phyloP scores from a whole-genome alignment of 2,113 vertebrate species.

The Chloroceryle aenea region DNA sequence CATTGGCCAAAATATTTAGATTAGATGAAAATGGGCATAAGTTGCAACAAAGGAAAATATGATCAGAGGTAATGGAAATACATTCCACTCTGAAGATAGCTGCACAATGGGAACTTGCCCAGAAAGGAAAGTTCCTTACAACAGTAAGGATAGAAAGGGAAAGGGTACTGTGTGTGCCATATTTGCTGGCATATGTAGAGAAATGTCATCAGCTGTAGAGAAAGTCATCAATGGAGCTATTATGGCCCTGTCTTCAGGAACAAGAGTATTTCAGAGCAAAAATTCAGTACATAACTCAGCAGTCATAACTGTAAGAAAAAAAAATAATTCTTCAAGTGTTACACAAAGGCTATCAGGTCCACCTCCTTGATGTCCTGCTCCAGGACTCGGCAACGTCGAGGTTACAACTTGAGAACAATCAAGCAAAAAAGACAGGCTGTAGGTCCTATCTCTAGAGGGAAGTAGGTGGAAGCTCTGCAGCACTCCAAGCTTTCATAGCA shows the following conservation, averaged over 20 bases:
- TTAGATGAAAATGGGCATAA: not conserved
- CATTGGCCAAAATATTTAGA: not conserved
- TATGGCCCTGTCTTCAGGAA: not conserved
- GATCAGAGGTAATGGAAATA: not conserved
- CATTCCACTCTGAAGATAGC: not conserved
- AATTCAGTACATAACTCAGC: not conserved
- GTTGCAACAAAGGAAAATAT: not conserved
- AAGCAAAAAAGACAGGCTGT: not conserved
- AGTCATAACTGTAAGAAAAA: conserved; percentile 40
- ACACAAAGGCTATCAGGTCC: not conserved
- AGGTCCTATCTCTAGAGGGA: not conserved
- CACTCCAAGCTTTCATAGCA: not conserved
- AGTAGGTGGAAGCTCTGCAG: not conserved
- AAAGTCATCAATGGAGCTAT: not conserved
- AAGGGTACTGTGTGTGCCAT: not conserved
- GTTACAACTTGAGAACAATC: not conserved
- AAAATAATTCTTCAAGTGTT: not conserved
- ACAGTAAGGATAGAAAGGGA: not conserved
- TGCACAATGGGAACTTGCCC: not conserved
- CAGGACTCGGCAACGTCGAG: not conserved
- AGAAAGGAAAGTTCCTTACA: too few species aligned
- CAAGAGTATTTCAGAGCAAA: not conserved
- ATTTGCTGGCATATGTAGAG: not conserved
- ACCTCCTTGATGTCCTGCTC: not conserved
- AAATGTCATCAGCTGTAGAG: not conserved